Conservation (phyloP, 2,797 vertebrate species). For the Sylvia borin region DNA sequence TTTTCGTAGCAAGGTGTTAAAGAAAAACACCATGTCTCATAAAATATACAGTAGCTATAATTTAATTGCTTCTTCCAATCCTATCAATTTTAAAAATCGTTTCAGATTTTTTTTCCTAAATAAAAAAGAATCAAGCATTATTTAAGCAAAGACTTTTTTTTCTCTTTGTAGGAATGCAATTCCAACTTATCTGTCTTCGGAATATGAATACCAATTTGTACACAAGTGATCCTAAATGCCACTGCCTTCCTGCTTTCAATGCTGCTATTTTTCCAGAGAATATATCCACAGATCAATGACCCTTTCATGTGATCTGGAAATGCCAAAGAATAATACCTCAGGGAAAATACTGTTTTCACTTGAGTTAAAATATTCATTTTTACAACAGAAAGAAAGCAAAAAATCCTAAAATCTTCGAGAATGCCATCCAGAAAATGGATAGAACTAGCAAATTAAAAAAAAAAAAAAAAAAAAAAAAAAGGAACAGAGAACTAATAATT, state of each 20-base stretch:
- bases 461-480: neutral
- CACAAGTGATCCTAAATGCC: slow-evolving; percentile 24
- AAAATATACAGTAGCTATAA: neutral
- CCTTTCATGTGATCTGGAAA: slow-evolving; percentile 24
- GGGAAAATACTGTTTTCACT: neutral
- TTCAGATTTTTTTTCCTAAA: neutral
- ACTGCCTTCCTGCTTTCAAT: neutral
- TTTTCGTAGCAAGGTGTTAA: neutral
- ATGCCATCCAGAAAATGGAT: neutral
- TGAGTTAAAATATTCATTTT: slow-evolving; percentile 7
- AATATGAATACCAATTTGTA: neutral
- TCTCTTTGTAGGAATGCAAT: neutral
- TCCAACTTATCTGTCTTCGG: neutral
- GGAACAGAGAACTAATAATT: neutral
- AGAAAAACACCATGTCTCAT: neutral
- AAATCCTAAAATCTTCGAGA: neutral
- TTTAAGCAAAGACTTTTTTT: neutral
- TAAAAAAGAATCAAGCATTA: neutral
- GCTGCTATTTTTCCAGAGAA: slow-evolving; percentile 25
- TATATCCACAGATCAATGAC: slow-evolving; percentile 19
- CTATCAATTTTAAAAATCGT: neutral
- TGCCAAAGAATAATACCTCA: neutral
- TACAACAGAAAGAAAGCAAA: neutral
- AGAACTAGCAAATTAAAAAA: neutral
- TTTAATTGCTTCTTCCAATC: neutral